Conservation (phyloP, 2,888 invertebrate genomes). For the Stramonita haemastoma region DNA sequence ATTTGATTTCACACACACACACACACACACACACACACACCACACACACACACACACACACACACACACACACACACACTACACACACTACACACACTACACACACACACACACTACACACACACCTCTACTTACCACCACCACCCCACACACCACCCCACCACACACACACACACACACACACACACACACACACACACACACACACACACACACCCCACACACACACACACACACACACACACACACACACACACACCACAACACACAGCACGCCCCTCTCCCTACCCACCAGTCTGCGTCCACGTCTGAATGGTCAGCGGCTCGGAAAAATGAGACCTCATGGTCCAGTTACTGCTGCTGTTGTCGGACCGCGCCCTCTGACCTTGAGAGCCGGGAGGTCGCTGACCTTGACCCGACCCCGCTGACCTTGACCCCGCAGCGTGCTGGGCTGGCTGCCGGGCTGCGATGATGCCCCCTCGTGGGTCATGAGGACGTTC, state of each 20-base stretch:
- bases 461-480: not conserved
- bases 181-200: no score
- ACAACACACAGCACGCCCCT: no score
- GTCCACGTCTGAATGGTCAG: conserved; percentile 38
- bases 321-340: not conserved
- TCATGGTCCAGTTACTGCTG: conserved; percentile 8
- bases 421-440: not conserved
- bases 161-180: not conserved
- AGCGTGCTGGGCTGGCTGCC: not conserved
- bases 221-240: no score
- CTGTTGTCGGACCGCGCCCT: not conserved
- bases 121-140: no score
- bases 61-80: not conserved
- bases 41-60: not conserved
- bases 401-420: not conserved
- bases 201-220: no score
- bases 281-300: conserved; percentile 4
- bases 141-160: not conserved
- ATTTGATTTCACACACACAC: no score
- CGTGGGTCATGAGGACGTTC: conserved; percentile 12
- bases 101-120: not conserved
- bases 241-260: no score
- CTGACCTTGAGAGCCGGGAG: not conserved
- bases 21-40: not conserved
- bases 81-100: not conserved